Evolutionary conservation across 1,140 invertebrate genomes (phyloP).

Genomic region (Aphaenogaster rudis): DNA sequence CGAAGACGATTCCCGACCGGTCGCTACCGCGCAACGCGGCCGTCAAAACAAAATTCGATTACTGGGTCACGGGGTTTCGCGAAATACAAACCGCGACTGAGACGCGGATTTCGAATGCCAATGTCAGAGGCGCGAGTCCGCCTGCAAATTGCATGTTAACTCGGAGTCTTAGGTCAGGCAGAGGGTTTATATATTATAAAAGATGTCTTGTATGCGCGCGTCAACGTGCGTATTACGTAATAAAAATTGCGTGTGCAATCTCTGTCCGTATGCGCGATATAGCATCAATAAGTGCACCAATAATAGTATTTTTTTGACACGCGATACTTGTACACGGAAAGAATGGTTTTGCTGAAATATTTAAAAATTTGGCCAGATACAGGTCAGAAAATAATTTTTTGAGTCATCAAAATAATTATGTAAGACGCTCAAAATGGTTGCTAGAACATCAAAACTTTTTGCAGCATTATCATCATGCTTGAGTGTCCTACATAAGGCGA

Average conservation of each 20-base stretch:
- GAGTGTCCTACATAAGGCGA: too few relatives aligned
- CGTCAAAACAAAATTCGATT: conserved; percentile 55
- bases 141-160: neutral
- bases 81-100: neutral
- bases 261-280: neutral
- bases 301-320: neutral
- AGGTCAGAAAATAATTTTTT: too few relatives aligned
- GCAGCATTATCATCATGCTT: too few relatives aligned
- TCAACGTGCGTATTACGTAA: neutral
- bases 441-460: too few relatives aligned
- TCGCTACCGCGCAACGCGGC: neutral
- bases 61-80: conserved; percentile 45
- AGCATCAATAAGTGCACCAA: neutral
- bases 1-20: neutral
- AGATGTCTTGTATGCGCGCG: neutral
- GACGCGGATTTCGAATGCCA: conserved; percentile 23
- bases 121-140: neutral
- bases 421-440: too few relatives aligned
- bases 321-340: neutral
- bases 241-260: neutral
- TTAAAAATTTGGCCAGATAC: too few relatives aligned
- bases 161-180: neutral
- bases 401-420: too few relatives aligned
- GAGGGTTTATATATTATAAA: neutral
- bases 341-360: too few relatives aligned